Percentiles rank a stretch among this genome's conserved stretches.
phyloP scores from a whole-genome alignment of 2,797 vertebrate genomes.

The Alfaro cultratus region DNA sequence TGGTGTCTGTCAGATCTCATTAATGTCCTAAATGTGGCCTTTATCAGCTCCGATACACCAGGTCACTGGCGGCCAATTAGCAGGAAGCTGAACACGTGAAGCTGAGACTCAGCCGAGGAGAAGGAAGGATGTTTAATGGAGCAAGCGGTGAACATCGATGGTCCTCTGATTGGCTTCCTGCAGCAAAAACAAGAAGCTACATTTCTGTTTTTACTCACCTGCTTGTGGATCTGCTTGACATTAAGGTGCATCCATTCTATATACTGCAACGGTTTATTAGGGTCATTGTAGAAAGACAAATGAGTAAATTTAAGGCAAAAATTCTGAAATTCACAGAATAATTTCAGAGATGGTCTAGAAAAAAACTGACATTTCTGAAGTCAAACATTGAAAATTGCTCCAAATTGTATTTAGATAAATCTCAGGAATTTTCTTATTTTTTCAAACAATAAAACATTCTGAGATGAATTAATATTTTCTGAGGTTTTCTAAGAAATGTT shows the following conservation, averaged over 20 bases:
- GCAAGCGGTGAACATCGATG: slow-evolving; percentile 30
- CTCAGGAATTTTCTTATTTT: too few species aligned
- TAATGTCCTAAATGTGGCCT: slow-evolving; percentile 51
- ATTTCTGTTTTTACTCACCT: background rate
- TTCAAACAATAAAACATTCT: too few species aligned
- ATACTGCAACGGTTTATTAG: too few species aligned
- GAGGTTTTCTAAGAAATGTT: too few species aligned
- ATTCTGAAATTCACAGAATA: too few species aligned
- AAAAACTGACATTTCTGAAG: too few species aligned
- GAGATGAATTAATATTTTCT: too few species aligned
- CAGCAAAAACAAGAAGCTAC: background rate
- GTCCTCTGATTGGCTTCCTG: slow-evolving; percentile 5
- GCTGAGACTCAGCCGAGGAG: slow-evolving; percentile 34
- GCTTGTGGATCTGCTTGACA: background rate
- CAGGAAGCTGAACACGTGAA: slow-evolving; percentile 36
- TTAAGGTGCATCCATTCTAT: background rate
- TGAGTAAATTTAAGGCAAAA: too few species aligned
- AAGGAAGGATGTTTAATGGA: slow-evolving; percentile 39
- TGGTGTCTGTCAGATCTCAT: slow-evolving; percentile 69
- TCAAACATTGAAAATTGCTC: too few species aligned
- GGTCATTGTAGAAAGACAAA: too few species aligned
- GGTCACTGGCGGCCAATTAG: slow-evolving; percentile 68
- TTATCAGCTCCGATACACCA: slow-evolving; percentile 46
- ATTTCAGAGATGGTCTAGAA: too few species aligned
- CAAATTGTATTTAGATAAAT: too few species aligned